These are phyloP conservation scores for Burhinus oedicnemus DNA, from an alignment of 2,113 vertebrate species.

Conservation along the genomic window DNA sequence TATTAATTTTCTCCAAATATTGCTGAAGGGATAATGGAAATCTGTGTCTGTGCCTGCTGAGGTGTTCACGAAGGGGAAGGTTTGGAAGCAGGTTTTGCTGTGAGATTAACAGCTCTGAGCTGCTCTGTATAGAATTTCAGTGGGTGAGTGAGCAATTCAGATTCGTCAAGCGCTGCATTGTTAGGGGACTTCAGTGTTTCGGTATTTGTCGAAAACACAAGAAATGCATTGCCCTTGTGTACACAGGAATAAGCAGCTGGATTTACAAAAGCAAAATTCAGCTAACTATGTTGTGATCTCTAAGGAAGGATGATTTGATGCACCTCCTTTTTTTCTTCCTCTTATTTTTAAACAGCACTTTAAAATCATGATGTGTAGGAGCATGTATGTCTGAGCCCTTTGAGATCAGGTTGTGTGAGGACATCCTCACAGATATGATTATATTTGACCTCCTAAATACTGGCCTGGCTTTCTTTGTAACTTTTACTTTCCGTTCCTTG, in stretches of 20 bases:
- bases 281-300: neutral
- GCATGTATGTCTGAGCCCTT: neutral
- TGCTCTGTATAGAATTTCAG: conserved; percentile 61
- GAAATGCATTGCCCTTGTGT: neutral
- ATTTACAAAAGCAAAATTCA: conserved; percentile 18
- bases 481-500: neutral
- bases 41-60: neutral
- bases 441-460: neutral
- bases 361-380: neutral
- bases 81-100: conserved; percentile 61
- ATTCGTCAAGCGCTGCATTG: conserved; percentile 67
- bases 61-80: conserved; percentile 13
- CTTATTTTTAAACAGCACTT: neutral
- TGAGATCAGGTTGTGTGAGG: neutral
- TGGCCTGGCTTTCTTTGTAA: neutral
- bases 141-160: conserved; percentile 68
- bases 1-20: neutral
- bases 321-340: neutral
- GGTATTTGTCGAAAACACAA: conserved; percentile 57
- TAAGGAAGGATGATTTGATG: neutral
- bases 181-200: conserved; percentile 44
- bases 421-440: neutral
- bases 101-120: conserved; percentile 16
- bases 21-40: neutral
- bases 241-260: neutral